Base-by-base conservation (phyloP, 2,888 invertebrate species). In the Apamea sordens region DNA sequence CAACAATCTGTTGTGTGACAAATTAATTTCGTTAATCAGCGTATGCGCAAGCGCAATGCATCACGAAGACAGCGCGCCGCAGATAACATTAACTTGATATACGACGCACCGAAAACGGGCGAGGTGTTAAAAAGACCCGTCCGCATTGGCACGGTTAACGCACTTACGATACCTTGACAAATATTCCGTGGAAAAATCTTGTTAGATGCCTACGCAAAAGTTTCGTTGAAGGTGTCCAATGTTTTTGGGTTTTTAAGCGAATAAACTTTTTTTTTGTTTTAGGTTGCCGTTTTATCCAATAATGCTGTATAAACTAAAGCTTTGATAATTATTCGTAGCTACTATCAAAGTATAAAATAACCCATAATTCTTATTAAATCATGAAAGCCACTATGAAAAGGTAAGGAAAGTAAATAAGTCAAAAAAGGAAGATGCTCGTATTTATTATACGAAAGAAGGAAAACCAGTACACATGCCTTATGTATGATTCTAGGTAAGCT, bases 21-120 rank as follows among this genome's bases (percentile, higher is more conserved):
- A 96, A 96, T 96, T 96, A 96, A 96, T 96, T 96, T 95, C 90
- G 94, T 96, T 95, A 96, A 96, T 96, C 96, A 95, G 94, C 91
- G 88, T 89, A 89, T 91, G 93, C 93, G 92, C 94, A 90, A 87
- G 91, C 93, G 95, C 96, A 93, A 96, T 96, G 94, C 92, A 95
- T 96, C 96, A 96, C 90, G 87, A 47, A 75, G 96, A 96, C 96
- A 95, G 95, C 93, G 92, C 87, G 91, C 87, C 90, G 87, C 90
- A 93, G 96, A 96, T 96, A 96, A 95, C 95, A 94, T 94, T 94
- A 94, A 92, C 92, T 94, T 96, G 96, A 96, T 96, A 95, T 96
- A 96, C 93, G 94, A 90, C 87, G 90, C 90, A 86, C 94, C 94
- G 89, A 94, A 93, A 93, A 92, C 89, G 89, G 88, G 77, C 81